Conservation (phyloP, 2,797 vertebrate species). For the Novumbra hubbsi region DNA sequence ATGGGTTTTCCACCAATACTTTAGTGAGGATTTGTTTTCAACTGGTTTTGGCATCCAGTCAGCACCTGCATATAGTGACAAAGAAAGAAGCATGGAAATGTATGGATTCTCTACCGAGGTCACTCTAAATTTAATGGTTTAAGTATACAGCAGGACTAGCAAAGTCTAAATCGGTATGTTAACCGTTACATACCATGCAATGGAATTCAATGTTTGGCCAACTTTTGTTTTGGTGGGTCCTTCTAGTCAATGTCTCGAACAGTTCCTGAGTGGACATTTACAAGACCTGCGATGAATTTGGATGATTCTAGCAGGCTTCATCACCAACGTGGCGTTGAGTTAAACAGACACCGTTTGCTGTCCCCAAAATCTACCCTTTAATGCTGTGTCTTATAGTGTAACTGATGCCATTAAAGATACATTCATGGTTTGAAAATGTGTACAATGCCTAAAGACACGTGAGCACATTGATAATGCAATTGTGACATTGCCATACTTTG, state of each 20-base stretch:
- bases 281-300: conserved; percentile 48
- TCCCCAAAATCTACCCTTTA: conserved; percentile 2
- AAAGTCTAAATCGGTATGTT: too few species aligned
- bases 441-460: too few species aligned
- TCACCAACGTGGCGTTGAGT: conserved; percentile 31
- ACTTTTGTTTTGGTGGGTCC: conserved; percentile 55
- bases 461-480: too few species aligned
- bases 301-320: conserved; percentile 42
- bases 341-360: conserved; percentile 33
- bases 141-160: too few species aligned
- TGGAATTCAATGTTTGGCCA: conserved; percentile 48
- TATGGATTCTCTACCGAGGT: too few species aligned
- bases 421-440: too few species aligned
- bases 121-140: too few species aligned
- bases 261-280: conserved; percentile 62
- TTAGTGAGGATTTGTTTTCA: background rate
- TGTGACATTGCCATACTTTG: too few species aligned
- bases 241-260: conserved; percentile 40
- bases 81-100: too few species aligned
- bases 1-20: conserved; percentile 28
- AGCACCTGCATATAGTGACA: too few species aligned
- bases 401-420: too few species aligned
- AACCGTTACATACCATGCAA: conserved; percentile 7
- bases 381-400: too few species aligned
- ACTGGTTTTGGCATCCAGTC: conserved; percentile 40